These are phyloP conservation scores for Indicator indicator DNA, from an alignment of 2,113 vertebrate genomes.

Conservation along the genomic window DNA sequence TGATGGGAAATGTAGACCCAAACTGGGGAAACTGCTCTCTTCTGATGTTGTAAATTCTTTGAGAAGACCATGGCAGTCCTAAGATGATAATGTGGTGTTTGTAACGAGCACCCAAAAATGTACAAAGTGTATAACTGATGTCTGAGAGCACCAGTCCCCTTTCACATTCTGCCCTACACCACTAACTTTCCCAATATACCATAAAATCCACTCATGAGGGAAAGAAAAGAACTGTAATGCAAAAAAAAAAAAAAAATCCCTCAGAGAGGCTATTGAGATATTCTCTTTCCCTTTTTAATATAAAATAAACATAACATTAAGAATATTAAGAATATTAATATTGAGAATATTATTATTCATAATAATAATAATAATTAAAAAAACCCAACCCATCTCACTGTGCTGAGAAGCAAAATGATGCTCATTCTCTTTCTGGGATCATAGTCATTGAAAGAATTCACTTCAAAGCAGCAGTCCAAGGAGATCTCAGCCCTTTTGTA, in stretches of 20 bases:
- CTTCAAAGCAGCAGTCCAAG: neutral
- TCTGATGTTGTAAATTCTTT: neutral
- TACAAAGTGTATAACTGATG: neutral
- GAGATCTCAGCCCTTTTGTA: neutral
- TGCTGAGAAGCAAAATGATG: constrained; percentile 6
- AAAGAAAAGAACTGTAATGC: neutral
- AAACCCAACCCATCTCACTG: neutral
- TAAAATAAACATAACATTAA: too few species aligned
- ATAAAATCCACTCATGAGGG: neutral
- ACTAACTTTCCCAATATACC: neutral
- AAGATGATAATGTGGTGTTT: neutral
- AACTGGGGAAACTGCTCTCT: neutral
- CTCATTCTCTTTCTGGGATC: neutral
- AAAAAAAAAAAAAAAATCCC: neutral
- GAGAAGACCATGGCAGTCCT: neutral
- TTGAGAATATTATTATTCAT: too few species aligned
- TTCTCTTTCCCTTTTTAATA: neutral
- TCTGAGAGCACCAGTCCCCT: neutral
- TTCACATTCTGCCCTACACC: neutral
- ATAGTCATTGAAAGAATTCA: neutral
- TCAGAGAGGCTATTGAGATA: neutral
- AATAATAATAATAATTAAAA: neutral
- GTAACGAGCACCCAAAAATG: neutral
- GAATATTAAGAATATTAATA: too few species aligned
- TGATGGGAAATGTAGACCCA: neutral